Base-by-base conservation (phyloP, 92 coral and sea anemone genomes). In the Paragorgia papillata region DNA sequence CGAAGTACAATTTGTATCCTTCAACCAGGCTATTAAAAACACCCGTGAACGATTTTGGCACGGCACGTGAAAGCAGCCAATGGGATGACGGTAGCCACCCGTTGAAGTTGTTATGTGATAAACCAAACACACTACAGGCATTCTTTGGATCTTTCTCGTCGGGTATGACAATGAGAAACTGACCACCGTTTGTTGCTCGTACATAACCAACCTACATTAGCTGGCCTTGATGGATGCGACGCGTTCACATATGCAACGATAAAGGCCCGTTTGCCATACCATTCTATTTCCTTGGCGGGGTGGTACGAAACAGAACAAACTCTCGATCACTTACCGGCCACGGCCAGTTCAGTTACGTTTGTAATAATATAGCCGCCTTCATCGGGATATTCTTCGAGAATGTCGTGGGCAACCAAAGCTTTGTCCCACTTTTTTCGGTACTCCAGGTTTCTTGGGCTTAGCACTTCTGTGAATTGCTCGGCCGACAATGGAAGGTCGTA, bases 151-250 rank as follows among this genome's bases (percentile, higher is more conserved):
- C 17, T 0, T 39, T 64, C 10, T 83, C 86, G 18, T 83, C 78
- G 63, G 83, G 83, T 5, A 17, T 17, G 0, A 30, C 76, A 18
- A 83, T 25, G 30, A 28, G 37, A 58, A 83, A 83, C n/a, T 83
- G 77, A 1, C 86, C 83, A 0, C 86, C 86, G 37, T 82, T 82
- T 1, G 60, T 53, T 32, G 69, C 86, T 65, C 86, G 49, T 9
- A 83, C 77, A 17, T 53, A 70, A n/a, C 83, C 56, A 55, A 48
- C 76, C 22, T 37, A n/a, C 73, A 8, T 51, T 49, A n/a, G 78
- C 83, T 29, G 87, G 87, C 22, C 75, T 83, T 9, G 77, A 53
- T 2, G 65, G 74, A 54, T 76, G 86, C 26, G 34, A 43, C 10
- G 66, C 67, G 46, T 82, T 50, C 31, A 41, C 37, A 29, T 62